Conservation (phyloP, 2,888 invertebrate species). For the Apantesis nais region DNA sequence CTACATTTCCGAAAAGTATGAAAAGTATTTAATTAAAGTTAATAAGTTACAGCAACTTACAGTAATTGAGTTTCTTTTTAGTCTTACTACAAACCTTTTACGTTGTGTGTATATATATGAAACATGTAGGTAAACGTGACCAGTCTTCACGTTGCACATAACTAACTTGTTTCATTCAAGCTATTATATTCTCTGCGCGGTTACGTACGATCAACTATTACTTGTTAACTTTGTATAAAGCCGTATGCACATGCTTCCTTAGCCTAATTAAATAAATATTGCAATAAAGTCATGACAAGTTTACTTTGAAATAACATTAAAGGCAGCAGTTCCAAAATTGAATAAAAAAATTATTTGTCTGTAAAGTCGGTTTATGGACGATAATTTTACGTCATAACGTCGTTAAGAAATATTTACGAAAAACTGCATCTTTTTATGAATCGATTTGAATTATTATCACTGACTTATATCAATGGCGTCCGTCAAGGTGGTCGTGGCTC, state of each 20-base stretch:
- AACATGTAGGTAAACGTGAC: background rate
- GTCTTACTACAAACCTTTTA: background rate
- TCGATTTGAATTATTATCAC: too few relatives aligned
- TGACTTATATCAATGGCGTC: too few relatives aligned
- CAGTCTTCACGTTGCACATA: slow-evolving; percentile 40
- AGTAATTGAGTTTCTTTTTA: background rate
- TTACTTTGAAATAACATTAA: background rate
- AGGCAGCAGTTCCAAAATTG: background rate
- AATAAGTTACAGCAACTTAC: too few relatives aligned
- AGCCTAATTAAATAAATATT: slow-evolving; percentile 9
- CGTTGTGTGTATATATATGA: background rate
- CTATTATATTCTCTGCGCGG: slow-evolving; percentile 53
- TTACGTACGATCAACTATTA: slow-evolving; percentile 59
- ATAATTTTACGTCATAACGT: too few relatives aligned
- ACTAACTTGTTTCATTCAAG: slow-evolving; percentile 50
- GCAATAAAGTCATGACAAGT: background rate
- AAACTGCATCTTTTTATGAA: too few relatives aligned
- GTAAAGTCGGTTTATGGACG: too few relatives aligned
- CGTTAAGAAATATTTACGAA: too few relatives aligned
- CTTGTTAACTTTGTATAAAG: slow-evolving; percentile 58
- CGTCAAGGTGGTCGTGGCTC: too few relatives aligned
- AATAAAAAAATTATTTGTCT: background rate
- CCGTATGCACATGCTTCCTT: slow-evolving; percentile 25
- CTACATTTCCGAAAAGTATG: too few relatives aligned
- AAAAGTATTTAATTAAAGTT: too few relatives aligned